Evolutionary conservation across 2,113 vertebrate genomes (phyloP).

Genomic region (Sylvicapra grimmia): DNA sequence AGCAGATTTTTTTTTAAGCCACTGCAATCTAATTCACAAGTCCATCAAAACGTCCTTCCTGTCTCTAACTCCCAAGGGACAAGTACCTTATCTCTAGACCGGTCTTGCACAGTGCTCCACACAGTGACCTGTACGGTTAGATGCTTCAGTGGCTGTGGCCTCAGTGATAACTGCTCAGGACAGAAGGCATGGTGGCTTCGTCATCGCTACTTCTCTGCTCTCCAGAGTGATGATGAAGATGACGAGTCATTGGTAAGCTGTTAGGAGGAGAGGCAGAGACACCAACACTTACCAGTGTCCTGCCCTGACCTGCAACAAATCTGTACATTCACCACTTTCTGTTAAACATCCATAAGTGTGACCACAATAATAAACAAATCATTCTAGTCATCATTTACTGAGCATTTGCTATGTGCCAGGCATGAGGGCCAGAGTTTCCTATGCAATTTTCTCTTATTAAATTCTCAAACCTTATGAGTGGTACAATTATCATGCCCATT

Average conservation of each 20-base stretch:
- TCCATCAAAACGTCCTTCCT: constrained; percentile 33
- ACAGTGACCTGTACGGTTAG: neutral
- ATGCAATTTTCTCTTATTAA: neutral
- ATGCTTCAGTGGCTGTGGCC: neutral
- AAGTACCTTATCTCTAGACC: neutral
- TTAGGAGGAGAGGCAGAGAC: neutral
- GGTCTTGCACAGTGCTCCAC: neutral
- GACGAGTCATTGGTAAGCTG: neutral
- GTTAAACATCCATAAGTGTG: neutral
- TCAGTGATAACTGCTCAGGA: neutral
- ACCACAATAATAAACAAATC: neutral
- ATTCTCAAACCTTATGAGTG: neutral
- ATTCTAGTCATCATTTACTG: neutral
- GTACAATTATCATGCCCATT: neutral
- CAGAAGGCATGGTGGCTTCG: neutral
- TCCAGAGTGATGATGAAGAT: neutral
- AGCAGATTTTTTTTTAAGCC: neutral
- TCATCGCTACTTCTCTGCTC: neutral
- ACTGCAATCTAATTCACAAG: constrained; percentile 20
- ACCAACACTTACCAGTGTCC: neutral
- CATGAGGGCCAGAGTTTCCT: neutral
- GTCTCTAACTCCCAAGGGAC: neutral
- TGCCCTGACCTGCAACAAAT: neutral
- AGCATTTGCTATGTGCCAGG: neutral
- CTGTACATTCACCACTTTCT: neutral